Percentiles rank a stretch among this genome's conserved stretches.
Conservation (phyloP, 2,113 vertebrate genomes). For the Falcunculus frontatus region DNA sequence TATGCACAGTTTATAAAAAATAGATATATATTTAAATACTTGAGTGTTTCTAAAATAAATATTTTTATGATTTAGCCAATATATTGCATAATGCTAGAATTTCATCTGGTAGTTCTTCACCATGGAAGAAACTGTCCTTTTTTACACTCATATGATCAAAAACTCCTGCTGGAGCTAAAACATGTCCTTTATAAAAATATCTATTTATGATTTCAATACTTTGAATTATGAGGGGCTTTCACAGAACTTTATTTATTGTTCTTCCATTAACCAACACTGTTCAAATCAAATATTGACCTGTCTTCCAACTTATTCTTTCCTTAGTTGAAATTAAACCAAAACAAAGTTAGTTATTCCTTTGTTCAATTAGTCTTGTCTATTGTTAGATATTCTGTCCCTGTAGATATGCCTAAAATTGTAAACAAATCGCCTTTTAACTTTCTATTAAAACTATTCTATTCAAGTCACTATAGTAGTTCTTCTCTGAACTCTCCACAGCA, state of each 20-base stretch:
- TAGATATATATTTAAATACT: neutral
- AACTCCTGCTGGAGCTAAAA: neutral
- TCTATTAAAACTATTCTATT: neutral
- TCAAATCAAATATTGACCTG: neutral
- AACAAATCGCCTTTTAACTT: neutral
- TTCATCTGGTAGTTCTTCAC: neutral
- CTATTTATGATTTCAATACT: neutral
- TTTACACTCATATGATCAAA: neutral
- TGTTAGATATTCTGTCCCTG: neutral
- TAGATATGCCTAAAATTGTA: neutral
- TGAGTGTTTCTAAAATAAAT: neutral
- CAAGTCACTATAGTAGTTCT: neutral
- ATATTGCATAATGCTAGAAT: neutral
- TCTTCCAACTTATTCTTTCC: neutral
- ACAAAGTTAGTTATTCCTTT: neutral
- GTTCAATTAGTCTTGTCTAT: neutral
- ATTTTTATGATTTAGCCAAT: neutral
- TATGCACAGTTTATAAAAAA: neutral
- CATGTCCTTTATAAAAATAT: neutral
- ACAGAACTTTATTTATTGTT: neutral
- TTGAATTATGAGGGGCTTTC: neutral
- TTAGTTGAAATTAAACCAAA: neutral
- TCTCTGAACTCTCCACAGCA: neutral
- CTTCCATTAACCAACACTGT: neutral
- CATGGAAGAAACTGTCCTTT: neutral